phyloP scores from a whole-genome alignment of 2,797 vertebrate species.

The Lutjanus argentimaculatus region DNA sequence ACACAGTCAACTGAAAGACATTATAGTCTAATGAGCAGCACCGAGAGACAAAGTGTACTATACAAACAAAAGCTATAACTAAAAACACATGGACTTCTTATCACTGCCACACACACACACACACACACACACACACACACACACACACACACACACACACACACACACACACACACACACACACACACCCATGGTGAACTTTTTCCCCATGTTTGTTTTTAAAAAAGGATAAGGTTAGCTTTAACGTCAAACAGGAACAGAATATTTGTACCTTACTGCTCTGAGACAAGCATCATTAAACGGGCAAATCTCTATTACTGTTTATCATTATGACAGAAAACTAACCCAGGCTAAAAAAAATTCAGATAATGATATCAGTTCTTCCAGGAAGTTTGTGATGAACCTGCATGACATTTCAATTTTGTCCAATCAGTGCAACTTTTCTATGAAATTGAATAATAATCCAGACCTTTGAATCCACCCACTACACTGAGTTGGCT shows the following conservation, averaged over 20 bases:
- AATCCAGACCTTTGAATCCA: no score
- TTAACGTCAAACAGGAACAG: conserved; percentile 29
- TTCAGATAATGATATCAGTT: no score
- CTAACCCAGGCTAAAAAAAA: neutral
- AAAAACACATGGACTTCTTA: conserved; percentile 39
- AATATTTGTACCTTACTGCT: conserved; percentile 1
- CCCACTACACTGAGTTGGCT: no score
- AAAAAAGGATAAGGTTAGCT: conserved; percentile 23
- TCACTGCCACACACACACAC: conserved; percentile 2
- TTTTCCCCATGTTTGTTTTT: conserved; percentile 4
- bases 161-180: no score
- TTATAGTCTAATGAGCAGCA: conserved; percentile 36
- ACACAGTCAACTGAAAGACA: conserved; percentile 29
- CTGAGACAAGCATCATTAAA: neutral
- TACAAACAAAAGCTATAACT: conserved; percentile 50
- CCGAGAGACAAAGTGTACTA: conserved; percentile 29
- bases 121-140: no score
- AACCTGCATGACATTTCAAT: no score
- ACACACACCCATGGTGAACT: no score
- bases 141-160: no score
- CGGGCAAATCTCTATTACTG: neutral
- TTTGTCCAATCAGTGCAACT: no score
- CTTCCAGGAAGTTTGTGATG: no score
- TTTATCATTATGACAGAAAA: conserved; percentile 13
- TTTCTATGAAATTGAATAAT: no score